These are phyloP conservation scores for Melinaea marsaeus DNA, from an alignment of 2,888 invertebrate species.

Conservation along the genomic window DNA sequence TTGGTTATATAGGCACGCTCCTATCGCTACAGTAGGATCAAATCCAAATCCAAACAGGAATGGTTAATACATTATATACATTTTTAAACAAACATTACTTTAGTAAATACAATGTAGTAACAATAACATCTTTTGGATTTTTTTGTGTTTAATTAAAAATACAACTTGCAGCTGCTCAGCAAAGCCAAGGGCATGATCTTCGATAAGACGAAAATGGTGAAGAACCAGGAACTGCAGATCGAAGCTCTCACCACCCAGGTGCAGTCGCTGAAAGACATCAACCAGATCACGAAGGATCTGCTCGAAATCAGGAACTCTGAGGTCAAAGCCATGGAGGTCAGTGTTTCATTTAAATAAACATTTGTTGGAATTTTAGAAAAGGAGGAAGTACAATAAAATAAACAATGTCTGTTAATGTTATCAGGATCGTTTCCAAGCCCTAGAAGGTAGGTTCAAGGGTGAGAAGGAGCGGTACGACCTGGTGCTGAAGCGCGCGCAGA, in stretches of 20 bases:
- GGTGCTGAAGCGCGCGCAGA: constrained; percentile 83
- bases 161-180: constrained; percentile 72
- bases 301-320: constrained; percentile 87
- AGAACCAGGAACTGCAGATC: constrained; percentile 88
- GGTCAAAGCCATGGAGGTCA: constrained; percentile 84
- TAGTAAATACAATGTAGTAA: no score
- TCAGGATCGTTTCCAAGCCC: constrained; percentile 81
- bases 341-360: constrained; percentile 5
- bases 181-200: constrained; percentile 84
- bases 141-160: no score
- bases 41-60: no score
- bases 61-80: no score
- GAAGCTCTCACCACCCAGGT: constrained; percentile 84
- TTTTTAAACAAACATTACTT: no score
- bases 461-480: constrained; percentile 85
- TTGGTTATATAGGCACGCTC: no score
- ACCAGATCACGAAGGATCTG: constrained; percentile 88
- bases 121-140: no score
- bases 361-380: no score
- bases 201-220: constrained; percentile 86
- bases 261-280: constrained; percentile 87
- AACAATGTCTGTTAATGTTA: constrained; percentile 16
- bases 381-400: not conserved
- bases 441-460: constrained; percentile 82
- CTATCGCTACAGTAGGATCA: no score